A percentile compares a stretch with the other conserved stretches of the same genome.
Conservation (phyloP, 2,113 vertebrate species). For the Brachyhypopomus occidentalis region DNA sequence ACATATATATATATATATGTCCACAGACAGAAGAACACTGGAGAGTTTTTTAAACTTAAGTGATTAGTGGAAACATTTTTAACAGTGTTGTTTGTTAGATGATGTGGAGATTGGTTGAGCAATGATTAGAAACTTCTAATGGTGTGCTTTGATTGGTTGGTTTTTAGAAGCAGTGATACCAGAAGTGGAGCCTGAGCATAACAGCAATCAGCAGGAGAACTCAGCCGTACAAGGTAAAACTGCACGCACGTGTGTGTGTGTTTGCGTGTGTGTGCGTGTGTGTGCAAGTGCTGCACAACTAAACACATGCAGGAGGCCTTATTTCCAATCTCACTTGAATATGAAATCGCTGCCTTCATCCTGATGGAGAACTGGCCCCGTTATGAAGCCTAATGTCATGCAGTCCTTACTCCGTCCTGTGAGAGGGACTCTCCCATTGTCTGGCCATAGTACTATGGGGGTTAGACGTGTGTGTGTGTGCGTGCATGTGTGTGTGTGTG, state of each 20-base stretch:
- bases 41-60: not conserved
- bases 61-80: not conserved
- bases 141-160: conserved; percentile 18
- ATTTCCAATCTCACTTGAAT: not conserved
- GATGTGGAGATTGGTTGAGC: not conserved
- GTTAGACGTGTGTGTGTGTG: too few relatives aligned
- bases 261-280: not conserved
- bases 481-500: too few relatives aligned
- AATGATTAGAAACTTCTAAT: not conserved
- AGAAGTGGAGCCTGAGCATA: conserved; percentile 84
- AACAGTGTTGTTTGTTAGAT: not conserved
- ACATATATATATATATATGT: too few relatives aligned
- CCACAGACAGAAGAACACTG: not conserved
- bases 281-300: not conserved
- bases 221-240: conserved; percentile 81
- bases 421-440: not conserved
- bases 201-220: conserved; percentile 80
- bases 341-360: too few relatives aligned
- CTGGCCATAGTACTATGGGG: not conserved
- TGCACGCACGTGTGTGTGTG: not conserved
- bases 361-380: not conserved
- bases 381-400: conserved; percentile 14
- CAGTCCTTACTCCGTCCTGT: not conserved
- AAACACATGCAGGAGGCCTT: not conserved
- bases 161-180: conserved; percentile 82